Evolutionary conservation across 2,797 vertebrate genomes (phyloP).

Genomic region (Siniperca undulata): DNA sequence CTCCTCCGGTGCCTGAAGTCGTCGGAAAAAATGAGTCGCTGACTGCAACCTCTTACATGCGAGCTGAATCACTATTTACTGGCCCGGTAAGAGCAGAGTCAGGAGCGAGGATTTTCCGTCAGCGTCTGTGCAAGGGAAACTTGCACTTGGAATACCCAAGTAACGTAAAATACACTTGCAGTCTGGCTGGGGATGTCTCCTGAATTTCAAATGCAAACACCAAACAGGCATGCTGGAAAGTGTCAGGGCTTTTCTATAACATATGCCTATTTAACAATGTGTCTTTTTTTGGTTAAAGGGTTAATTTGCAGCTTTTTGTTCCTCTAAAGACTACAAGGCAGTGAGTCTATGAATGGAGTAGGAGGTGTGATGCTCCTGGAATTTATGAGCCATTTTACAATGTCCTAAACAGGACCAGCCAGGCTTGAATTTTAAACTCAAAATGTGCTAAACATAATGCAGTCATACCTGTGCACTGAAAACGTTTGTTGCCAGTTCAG

Average conservation of each 20-base stretch:
- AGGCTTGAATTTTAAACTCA: not conserved
- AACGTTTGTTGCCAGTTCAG: not conserved
- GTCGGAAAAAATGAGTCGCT: constrained; percentile 81
- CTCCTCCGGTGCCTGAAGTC: constrained; percentile 62
- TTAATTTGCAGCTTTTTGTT: constrained; percentile 7
- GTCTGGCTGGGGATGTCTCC: not conserved
- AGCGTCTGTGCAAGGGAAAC: constrained; percentile 25
- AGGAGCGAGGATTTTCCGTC: constrained; percentile 45
- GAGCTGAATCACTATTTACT: constrained; percentile 61
- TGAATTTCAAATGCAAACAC: constrained; percentile 2
- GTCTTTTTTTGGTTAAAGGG: no score
- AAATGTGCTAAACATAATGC: not conserved
- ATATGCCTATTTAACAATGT: not conserved
- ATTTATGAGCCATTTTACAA: constrained; percentile 71
- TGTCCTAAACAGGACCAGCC: constrained; percentile 39
- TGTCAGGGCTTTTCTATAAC: not conserved
- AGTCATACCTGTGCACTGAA: not conserved
- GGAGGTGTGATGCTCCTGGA: constrained; percentile 47
- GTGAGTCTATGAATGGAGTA: constrained; percentile 24
- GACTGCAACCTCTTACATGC: constrained; percentile 56
- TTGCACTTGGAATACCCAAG: not conserved
- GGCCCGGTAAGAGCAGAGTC: constrained; percentile 48
- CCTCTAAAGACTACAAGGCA: not conserved
- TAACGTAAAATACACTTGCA: not conserved
- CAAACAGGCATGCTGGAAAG: not conserved